A percentile compares a stretch with the other conserved stretches of the same genome.
These are phyloP conservation scores for Podotricha telesiphe DNA, from an alignment of 2,888 invertebrate genomes.

Conservation along the genomic window DNA sequence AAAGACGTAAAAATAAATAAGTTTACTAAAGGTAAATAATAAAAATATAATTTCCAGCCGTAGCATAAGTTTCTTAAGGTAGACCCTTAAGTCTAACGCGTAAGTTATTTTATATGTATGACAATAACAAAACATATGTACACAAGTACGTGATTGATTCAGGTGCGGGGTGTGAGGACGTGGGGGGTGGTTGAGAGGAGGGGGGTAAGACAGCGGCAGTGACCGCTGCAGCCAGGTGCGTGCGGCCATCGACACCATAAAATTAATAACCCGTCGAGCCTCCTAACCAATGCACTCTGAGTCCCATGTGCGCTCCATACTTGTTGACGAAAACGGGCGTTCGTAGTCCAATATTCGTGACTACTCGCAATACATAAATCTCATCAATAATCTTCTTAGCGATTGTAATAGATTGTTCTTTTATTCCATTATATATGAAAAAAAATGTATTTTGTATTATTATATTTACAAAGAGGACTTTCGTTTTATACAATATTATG, in stretches of 20 bases:
- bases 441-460: not conserved
- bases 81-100: constrained; percentile 29
- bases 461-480: too few species aligned
- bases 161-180: constrained; percentile 42
- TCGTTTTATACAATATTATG: too few species aligned
- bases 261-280: constrained; percentile 82
- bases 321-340: constrained; percentile 40
- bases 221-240: constrained; percentile 80
- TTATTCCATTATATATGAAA: not conserved
- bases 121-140: constrained; percentile 49
- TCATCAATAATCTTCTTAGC: not conserved
- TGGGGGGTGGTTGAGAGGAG: constrained; percentile 40
- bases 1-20: not conserved
- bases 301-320: constrained; percentile 66
- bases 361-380: not conserved
- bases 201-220: constrained; percentile 65
- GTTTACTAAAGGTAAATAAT: constrained; percentile 9
- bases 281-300: constrained; percentile 76
- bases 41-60: not conserved
- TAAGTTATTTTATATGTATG: constrained; percentile 41
- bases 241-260: constrained; percentile 83
- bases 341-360: constrained; percentile 16
- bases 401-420: not conserved
- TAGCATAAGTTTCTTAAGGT: constrained; percentile 29
- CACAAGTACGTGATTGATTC: constrained; percentile 70